Evolutionary conservation across 2,888 invertebrate genomes (phyloP).

Genomic region (Cerceris ruficornis): DNA sequence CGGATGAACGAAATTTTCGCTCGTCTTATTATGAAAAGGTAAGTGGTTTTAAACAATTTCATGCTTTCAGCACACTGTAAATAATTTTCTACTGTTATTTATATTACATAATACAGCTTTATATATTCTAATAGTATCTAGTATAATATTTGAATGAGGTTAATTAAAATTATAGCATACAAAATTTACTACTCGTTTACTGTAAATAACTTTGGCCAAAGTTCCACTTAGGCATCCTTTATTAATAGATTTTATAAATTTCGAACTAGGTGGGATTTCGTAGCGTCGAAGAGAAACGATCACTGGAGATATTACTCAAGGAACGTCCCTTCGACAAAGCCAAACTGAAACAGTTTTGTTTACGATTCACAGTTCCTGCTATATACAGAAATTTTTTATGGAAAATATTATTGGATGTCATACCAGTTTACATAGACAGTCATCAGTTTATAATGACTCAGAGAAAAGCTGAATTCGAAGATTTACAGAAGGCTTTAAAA

Average conservation of each 20-base stretch:
- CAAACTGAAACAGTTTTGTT: constrained; percentile 92
- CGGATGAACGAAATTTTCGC: constrained; percentile 91
- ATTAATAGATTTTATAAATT: constrained; percentile 10
- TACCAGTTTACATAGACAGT: constrained; percentile 90
- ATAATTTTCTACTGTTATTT: too few relatives aligned
- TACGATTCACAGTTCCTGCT: constrained; percentile 92
- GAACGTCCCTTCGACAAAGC: constrained; percentile 91
- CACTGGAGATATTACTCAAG: constrained; percentile 93
- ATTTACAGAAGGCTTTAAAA: constrained; percentile 87
- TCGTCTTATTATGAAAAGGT: constrained; percentile 91
- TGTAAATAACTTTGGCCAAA: too few relatives aligned
- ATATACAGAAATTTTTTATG: constrained; percentile 91
- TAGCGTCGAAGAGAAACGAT: constrained; percentile 95
- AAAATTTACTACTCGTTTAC: too few relatives aligned
- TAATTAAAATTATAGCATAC: too few relatives aligned
- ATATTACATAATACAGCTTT: too few relatives aligned
- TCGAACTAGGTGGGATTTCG: constrained; percentile 88
- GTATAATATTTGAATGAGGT: neutral
- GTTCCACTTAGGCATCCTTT: too few relatives aligned
- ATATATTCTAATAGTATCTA: neutral
- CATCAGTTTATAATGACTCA: constrained; percentile 90
- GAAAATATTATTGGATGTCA: constrained; percentile 92
- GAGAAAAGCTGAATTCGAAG: constrained; percentile 88
- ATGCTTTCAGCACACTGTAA: neutral
- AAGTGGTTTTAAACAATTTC: constrained; percentile 20